Percentiles rank a stretch among this genome's conserved stretches.
These are phyloP conservation scores for Aleiodes alternator DNA, from an alignment of 2,888 invertebrate genomes.

Conservation along the genomic window DNA sequence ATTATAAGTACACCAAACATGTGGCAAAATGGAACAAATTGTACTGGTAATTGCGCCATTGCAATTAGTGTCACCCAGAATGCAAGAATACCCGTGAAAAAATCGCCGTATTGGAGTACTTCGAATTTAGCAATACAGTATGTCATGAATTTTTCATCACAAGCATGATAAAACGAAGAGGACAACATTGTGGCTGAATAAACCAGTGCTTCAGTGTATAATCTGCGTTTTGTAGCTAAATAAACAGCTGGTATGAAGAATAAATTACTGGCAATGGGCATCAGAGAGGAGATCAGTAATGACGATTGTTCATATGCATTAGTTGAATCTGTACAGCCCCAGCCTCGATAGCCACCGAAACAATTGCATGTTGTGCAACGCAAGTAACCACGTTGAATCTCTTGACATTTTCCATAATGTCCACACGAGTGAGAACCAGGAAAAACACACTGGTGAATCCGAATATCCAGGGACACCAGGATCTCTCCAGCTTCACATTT, in stretches of 20 bases:
- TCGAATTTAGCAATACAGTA: constrained; percentile 75
- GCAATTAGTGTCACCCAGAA: constrained; percentile 80
- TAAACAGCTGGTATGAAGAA: constrained; percentile 79
- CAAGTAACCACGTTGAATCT: constrained; percentile 75
- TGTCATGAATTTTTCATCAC: constrained; percentile 77
- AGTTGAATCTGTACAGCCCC: constrained; percentile 78
- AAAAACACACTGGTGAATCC: constrained; percentile 74
- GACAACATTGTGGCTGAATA: constrained; percentile 79
- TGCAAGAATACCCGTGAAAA: constrained; percentile 78
- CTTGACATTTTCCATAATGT: constrained; percentile 75
- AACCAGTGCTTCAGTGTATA: constrained; percentile 78
- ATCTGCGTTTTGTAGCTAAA: constrained; percentile 76
- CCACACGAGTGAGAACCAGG: constrained; percentile 74
- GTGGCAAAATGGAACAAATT: constrained; percentile 75
- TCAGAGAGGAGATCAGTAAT: constrained; percentile 70
- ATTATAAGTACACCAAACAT: constrained; percentile 77
- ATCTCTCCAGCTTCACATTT: constrained; percentile 73
- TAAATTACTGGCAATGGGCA: constrained; percentile 79
- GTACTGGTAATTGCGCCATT: constrained; percentile 76
- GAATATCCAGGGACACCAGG: constrained; percentile 74
- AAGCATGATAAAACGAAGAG: constrained; percentile 80
- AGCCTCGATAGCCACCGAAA: constrained; percentile 77
- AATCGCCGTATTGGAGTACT: constrained; percentile 79
- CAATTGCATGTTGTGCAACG: constrained; percentile 76
- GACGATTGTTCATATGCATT: constrained; percentile 74